Base-by-base conservation (phyloP, 2,888 invertebrate genomes). In the Barypeithes pellucidus region DNA sequence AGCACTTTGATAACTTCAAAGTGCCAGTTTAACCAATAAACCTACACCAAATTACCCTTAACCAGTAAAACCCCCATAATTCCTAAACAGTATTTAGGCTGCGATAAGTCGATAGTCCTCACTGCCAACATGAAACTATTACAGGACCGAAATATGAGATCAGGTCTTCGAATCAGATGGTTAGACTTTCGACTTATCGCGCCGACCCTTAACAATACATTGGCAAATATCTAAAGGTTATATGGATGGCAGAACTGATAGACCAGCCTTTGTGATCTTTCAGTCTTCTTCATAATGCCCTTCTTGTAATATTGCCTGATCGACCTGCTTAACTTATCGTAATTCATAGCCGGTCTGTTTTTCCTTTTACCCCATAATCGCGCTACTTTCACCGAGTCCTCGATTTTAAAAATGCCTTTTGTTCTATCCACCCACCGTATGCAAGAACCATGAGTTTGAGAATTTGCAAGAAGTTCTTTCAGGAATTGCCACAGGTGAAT, bases 401-500 rank as follows among this genome's bases (percentile, higher is more conserved):
- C 99, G 85, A 99, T 99, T 89, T 99, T 99, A 90, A 99, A 99
- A 50, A 99, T 94, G 72, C 98, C 98, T 86, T 94, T 95, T 86
- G 91, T 90, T 83, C 97, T 92, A 86, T 99, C 98, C 81, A 99
- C 88, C 99, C 99, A 99, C 83, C 98, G 93, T 84, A 99, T 99
- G 84, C 98, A 98, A 3, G 95, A 94, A 11, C 96, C 96, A 85
- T 97, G 95, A 36, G 92, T 87, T 79, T 95, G 94, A 0, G 97
- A 96, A 62, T 95, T 92, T 18, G 94, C 91, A 0, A 99, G 89
- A 14, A 99, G 90, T 85, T 99, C 98, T 85, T 98, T 98, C 66
- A 99, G 89, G 87, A 99, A 99, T 87, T 99, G 98, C 99, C 99
- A 99, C 57, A 99, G 89, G 86, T 99, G 99, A 80, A 99, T 99